phyloP scores from a whole-genome alignment of 1,140 invertebrate species.

The Drosophila chauvacae region DNA sequence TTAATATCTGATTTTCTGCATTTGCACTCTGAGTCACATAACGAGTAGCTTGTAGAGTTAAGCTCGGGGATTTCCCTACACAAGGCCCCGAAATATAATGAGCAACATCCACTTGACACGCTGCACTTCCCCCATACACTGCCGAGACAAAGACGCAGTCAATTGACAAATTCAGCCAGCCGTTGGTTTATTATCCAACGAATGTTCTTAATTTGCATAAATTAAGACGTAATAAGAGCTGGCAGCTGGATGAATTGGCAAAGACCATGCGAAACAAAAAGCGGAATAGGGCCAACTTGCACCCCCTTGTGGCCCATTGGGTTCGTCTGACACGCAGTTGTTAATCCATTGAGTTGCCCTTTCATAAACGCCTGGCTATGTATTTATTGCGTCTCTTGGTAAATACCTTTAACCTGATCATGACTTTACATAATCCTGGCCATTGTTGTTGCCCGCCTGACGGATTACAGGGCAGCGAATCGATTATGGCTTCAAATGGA shows the following conservation, averaged over 20 bases:
- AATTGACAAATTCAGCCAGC: background rate
- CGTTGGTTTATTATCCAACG: conserved; percentile 33
- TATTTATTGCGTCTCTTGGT: conserved; percentile 23
- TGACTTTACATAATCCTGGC: conserved; percentile 16
- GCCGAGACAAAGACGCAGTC: background rate
- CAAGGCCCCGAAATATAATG: background rate
- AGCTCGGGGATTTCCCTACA: background rate
- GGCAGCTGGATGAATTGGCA: conserved; percentile 58
- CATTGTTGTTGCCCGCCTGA: conserved; percentile 14
- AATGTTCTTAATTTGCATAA: conserved; percentile 61
- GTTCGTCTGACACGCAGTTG: conserved; percentile 36
- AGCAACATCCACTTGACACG: conserved; percentile 10
- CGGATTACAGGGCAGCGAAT: conserved; percentile 25
- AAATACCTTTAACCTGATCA: conserved; percentile 34
- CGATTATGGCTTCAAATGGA: conserved; percentile 1
- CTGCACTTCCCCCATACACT: conserved; percentile 7
- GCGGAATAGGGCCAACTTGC: background rate
- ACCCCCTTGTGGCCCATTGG: background rate
- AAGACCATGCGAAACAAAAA: conserved; percentile 30
- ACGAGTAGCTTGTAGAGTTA: background rate
- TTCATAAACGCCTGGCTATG: background rate
- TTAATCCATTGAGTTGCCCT: conserved; percentile 1
- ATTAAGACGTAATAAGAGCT: conserved; percentile 61
- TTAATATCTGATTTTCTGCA: background rate
- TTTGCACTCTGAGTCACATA: background rate